Evolutionary conservation across 1,140 invertebrate genomes (phyloP).

Genomic region (Scaptomyza graminum): DNA sequence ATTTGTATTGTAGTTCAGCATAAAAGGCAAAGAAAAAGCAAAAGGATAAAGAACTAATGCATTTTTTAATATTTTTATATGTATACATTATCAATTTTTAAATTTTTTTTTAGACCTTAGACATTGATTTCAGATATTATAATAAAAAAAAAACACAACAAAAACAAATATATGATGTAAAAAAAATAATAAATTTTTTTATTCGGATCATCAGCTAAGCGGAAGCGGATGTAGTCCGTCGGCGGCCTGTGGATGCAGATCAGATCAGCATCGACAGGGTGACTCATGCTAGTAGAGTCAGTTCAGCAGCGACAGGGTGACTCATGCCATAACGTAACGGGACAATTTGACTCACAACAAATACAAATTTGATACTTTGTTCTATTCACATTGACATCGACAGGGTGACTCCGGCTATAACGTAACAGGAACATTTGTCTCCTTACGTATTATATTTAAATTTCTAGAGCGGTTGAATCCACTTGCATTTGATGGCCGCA

Average conservation of each 20-base stretch:
- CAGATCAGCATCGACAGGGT: no score
- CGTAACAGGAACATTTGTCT: not conserved
- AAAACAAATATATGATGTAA: constrained; percentile 41
- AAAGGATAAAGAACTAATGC: constrained; percentile 74
- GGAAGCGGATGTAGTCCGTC: no score
- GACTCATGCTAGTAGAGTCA: no score
- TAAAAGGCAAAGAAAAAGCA: constrained; percentile 48
- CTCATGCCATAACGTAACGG: no score
- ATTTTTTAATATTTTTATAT: constrained; percentile 84
- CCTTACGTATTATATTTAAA: no score
- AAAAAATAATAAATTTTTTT: constrained; percentile 36
- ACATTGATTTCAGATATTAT: constrained; percentile 83
- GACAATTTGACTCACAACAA: no score
- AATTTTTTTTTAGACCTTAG: constrained; percentile 83
- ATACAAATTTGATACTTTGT: no score
- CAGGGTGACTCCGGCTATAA: no score
- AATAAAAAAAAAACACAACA: constrained; percentile 65
- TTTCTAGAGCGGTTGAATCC: constrained; percentile 70
- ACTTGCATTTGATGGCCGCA: constrained; percentile 86
- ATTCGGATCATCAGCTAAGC: no score
- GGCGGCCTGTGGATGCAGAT: no score
- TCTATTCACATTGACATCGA: no score
- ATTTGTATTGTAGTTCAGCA: constrained; percentile 77
- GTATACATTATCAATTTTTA: constrained; percentile 84
- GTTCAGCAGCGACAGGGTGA: no score